Evolutionary conservation across 2,797 vertebrate genomes (phyloP), one percentile per base, ranked within the genome.

Genomic region (Danionella dracula): DNA sequence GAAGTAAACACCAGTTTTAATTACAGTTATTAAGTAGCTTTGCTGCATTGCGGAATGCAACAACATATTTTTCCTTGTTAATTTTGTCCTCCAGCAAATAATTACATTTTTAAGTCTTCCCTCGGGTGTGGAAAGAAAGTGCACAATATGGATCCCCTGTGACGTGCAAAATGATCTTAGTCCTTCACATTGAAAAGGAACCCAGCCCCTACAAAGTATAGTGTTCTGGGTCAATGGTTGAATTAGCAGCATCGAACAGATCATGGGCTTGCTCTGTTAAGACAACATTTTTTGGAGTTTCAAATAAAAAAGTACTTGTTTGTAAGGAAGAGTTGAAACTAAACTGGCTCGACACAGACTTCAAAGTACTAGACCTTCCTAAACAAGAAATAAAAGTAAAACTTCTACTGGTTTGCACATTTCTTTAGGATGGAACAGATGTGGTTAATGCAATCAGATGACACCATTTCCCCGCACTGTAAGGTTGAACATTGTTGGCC

Each of bases 21-120:
- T 66, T 66, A 66, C 63, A 56, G 42, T 32, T 56, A 66, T 66
- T 56, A 46, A 56, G 42, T 41, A 1, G 51, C 20, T 40, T 38
- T 48, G 63, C 11, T 41, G 41, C 63, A 66, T 10, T 55, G 42
- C 42, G 32, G 63, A 66, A 56, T 56, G 63, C 63, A 55, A 41
- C 40, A 37, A 40, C 56, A 48, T 46, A 66, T 66, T 56, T 56
- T 12, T 51, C 51, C 41, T 8, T 6, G 41, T 20, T 32, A 29
- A 10, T 55, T 46, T 37, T 17, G 2, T 42, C 48, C 60, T 17
- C 12, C 17, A 53, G 20, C 48, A 53, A 64, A 63, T 29, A 35
- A 46, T 46, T 35, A 2, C 2, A 19, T 41, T 12, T 23, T 20
- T 13, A 21, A 45, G 29, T 8, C 9, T 8, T 27, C 19, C 12